These are phyloP conservation scores for Plutella xylostella DNA, from an alignment of 2,888 invertebrate species.

Conservation along the genomic window DNA sequence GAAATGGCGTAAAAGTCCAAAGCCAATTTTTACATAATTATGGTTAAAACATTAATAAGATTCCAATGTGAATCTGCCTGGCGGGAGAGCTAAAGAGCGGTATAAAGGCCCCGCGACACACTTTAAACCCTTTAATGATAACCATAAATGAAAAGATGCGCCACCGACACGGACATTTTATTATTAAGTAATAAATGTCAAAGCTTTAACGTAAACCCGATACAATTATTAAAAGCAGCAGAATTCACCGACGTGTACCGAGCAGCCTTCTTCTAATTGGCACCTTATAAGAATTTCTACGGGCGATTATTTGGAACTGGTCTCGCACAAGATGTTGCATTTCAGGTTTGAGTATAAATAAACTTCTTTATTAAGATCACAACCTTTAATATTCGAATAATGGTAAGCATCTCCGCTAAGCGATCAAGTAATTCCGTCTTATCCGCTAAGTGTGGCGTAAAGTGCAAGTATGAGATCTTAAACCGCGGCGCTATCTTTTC, in stretches of 20 bases:
- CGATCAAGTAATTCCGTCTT: slow-evolving; percentile 38
- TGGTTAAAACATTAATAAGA: neutral
- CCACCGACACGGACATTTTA: slow-evolving; percentile 28
- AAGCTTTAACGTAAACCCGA: slow-evolving; percentile 36
- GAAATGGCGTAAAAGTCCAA: no score
- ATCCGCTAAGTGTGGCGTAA: slow-evolving; percentile 13
- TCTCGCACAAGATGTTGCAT: slow-evolving; percentile 33
- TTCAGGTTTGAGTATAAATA: slow-evolving; percentile 49
- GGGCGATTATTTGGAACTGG: slow-evolving; percentile 46
- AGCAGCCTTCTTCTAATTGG: slow-evolving; percentile 48
- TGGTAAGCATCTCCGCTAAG: slow-evolving; percentile 46
- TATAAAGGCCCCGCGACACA: slow-evolving; percentile 12
- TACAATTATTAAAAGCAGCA: slow-evolving; percentile 42
- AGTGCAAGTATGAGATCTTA: neutral
- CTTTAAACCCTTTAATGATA: slow-evolving; percentile 20
- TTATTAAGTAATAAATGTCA: slow-evolving; percentile 41
- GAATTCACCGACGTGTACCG: slow-evolving; percentile 31
- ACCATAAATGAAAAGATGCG: slow-evolving; percentile 11
- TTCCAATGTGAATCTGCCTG: neutral
- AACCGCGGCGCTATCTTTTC: neutral
- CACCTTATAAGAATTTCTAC: slow-evolving; percentile 57
- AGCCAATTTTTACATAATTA: neutral
- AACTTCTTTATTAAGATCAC: slow-evolving; percentile 54
- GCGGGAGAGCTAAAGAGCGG: neutral
- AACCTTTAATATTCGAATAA: slow-evolving; percentile 46